Evolutionary conservation across 2,888 invertebrate species (phyloP).

Genomic region (Hirtodrosophila confusa): DNA sequence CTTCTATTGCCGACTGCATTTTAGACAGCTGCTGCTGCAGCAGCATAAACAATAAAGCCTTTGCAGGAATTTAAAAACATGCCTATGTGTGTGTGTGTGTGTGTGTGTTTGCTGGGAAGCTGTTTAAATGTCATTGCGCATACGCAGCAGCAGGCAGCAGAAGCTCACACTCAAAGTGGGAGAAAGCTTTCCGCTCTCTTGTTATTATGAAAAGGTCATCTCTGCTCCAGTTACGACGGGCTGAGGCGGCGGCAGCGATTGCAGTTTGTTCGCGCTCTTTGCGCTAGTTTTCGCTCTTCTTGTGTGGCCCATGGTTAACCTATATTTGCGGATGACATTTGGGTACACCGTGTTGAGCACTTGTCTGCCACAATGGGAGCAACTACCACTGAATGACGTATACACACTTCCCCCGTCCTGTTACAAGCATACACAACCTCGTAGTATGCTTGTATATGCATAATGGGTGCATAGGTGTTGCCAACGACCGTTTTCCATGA

Average conservation of each 20-base stretch:
- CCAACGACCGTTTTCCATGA: background rate
- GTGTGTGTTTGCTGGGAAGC: constrained; percentile 27
- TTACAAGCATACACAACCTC: background rate
- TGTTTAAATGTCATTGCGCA: constrained; percentile 69
- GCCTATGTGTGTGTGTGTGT: background rate
- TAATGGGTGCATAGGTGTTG: constrained; percentile 3
- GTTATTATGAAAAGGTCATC: constrained; percentile 9
- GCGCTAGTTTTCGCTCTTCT: constrained; percentile 19
- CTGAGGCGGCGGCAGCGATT: no score
- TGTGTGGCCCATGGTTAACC: constrained; percentile 49
- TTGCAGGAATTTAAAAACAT: background rate
- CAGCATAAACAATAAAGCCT: constrained; percentile 8
- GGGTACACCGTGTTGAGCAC: constrained; percentile 20
- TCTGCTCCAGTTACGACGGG: constrained; percentile 39
- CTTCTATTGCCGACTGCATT: constrained; percentile 29
- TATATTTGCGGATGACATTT: constrained; percentile 56
- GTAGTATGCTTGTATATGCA: no score
- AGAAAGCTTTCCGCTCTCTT: background rate
- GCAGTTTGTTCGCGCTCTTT: constrained; percentile 10
- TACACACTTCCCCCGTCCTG: background rate
- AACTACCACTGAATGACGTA: constrained; percentile 37
- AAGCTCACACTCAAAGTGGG: constrained; percentile 15
- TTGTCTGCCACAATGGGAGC: constrained; percentile 39
- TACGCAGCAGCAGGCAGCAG: constrained; percentile 45
- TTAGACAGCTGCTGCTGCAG: constrained; percentile 10